Conservation (phyloP, 2,888 invertebrate species). For the Eubasilissa splendida region DNA sequence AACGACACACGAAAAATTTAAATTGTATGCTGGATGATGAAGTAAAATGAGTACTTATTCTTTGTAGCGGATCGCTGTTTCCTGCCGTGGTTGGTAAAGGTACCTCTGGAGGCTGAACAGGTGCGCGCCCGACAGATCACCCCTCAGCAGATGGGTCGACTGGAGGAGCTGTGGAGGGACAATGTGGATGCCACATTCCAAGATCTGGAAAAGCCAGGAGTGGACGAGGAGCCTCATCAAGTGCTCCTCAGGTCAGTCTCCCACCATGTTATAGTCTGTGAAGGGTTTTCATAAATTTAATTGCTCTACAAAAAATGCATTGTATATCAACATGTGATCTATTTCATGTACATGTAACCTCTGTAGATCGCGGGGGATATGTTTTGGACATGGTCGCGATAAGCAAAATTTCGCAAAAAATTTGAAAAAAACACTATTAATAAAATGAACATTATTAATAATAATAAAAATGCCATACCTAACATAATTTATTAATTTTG, state of each 20-base stretch:
- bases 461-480: no score
- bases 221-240: conserved; percentile 98
- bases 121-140: conserved; percentile 96
- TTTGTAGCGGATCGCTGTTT: conserved; percentile 89
- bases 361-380: no score
- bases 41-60: background rate
- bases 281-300: no score
- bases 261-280: no score
- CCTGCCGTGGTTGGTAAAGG: conserved; percentile 96
- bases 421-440: no score
- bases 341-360: no score
- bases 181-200: conserved; percentile 98
- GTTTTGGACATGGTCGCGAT: no score
- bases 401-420: no score
- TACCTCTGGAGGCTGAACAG: conserved; percentile 98
- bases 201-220: conserved; percentile 97
- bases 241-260: conserved; percentile 71
- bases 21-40: background rate
- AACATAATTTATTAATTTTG: no score
- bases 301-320: no score
- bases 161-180: conserved; percentile 99
- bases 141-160: conserved; percentile 96
- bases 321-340: no score
- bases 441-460: no score
- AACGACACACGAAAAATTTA: background rate